Evolutionary conservation across 2,888 invertebrate genomes (phyloP).

Genomic region (Ametastegia equiseti): DNA sequence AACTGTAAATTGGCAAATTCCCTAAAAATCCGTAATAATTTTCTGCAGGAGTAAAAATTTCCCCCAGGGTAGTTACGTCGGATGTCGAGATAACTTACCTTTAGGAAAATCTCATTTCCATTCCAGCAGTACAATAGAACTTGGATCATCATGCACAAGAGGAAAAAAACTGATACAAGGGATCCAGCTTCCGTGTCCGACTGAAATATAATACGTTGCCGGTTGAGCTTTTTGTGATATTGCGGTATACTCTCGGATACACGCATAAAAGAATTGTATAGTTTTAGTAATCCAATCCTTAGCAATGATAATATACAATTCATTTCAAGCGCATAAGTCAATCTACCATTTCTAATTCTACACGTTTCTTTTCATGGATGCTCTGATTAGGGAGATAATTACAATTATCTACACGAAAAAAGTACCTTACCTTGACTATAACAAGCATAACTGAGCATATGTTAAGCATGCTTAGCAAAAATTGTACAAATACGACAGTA

Average conservation of each 20-base stretch:
- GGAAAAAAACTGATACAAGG: background rate
- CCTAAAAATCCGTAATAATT: too few relatives aligned
- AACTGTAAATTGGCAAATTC: too few relatives aligned
- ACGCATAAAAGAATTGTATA: too few relatives aligned
- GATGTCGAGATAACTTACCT: background rate
- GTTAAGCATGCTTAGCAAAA: conserved; percentile 10
- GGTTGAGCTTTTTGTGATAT: background rate
- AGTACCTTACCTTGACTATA: conserved; percentile 17
- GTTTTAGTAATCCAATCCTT: too few relatives aligned
- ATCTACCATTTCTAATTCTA: background rate
- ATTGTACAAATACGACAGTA: conserved; percentile 20
- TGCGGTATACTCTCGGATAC: too few relatives aligned
- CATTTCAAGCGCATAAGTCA: background rate
- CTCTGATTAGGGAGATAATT: background rate
- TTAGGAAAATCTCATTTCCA: background rate
- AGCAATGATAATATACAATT: too few relatives aligned
- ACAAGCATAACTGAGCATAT: conserved; percentile 5
- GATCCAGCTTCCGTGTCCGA: background rate
- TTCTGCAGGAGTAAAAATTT: too few relatives aligned
- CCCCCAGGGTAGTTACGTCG: too few relatives aligned
- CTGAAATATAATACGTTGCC: background rate
- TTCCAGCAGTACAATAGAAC: conserved; percentile 19
- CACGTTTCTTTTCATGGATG: background rate
- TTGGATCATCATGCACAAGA: background rate
- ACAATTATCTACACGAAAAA: background rate